Evolutionary conservation across 1,140 invertebrate genomes (phyloP).

Genomic region (Drosophila setifemur): DNA sequence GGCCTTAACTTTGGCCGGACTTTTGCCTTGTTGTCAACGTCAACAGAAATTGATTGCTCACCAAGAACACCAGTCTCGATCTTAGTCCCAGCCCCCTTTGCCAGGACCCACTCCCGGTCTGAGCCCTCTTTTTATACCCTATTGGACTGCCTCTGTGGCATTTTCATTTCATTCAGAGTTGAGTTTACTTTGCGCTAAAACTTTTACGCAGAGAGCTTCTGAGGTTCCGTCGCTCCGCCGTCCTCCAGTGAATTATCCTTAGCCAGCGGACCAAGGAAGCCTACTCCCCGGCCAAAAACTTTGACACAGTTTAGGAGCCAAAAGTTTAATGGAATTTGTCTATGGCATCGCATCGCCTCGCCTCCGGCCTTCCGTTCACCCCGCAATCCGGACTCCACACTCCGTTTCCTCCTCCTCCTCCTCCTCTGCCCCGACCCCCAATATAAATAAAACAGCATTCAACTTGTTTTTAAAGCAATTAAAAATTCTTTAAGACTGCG

Average conservation of each 20-base stretch:
- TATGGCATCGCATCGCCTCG: constrained; percentile 63
- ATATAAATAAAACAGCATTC: constrained; percentile 80
- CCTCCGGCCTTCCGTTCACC: constrained; percentile 22
- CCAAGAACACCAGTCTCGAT: constrained; percentile 38
- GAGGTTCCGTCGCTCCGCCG: constrained; percentile 36
- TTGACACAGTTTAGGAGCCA: constrained; percentile 79
- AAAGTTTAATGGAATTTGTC: constrained; percentile 81
- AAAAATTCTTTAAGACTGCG: constrained; percentile 77
- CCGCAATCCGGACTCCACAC: background rate
- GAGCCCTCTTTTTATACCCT: constrained; percentile 34
- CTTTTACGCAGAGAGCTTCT: constrained; percentile 54
- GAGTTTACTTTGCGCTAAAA: constrained; percentile 75
- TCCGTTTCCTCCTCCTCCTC: too few species aligned
- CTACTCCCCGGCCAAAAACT: constrained; percentile 50
- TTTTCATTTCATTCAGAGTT: constrained; percentile 79
- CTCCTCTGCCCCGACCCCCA: constrained; percentile 22
- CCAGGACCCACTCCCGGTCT: background rate
- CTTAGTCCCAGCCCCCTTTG: background rate
- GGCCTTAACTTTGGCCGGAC: constrained; percentile 72
- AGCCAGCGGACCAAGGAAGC: constrained; percentile 72
- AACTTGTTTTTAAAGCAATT: constrained; percentile 80
- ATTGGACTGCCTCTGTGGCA: constrained; percentile 76
- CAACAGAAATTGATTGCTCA: constrained; percentile 80
- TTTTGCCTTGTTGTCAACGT: constrained; percentile 80
- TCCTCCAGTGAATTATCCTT: constrained; percentile 71